Evolutionary conservation across 2,888 invertebrate species (phyloP), one percentile per base, ranked within the genome.

Genomic region (Scaptomyza flava): DNA sequence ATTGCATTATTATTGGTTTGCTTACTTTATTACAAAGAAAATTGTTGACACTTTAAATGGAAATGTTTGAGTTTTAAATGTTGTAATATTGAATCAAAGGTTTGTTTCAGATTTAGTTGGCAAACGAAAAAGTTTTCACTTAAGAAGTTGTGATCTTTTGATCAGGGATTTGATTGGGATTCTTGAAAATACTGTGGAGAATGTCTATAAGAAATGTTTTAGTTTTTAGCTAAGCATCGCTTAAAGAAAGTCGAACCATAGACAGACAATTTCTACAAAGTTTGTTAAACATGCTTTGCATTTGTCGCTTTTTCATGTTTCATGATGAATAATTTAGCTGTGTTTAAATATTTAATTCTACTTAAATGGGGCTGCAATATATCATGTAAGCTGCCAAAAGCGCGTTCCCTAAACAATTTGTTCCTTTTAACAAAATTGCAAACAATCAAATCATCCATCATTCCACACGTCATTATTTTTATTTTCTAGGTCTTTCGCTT

Each of bases 1-100:
- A 67, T 72, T 67, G 72, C 62, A 77, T 17, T 61, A 68, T 34
- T 17, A 14, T 7, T n/a, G 3, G 8, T 14, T 38, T 3, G 23
- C 23, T 2, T 23, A 4, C 23, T 4, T 23, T 23, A 23, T 2
- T 4, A 0, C 2, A 23, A 23, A 23, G 23, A 3, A 27, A 27
- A 27, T 5, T 27, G 5, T 27, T 6, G 27, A 27, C 27, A 6
- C 5, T 27, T 27, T 27, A 27, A 6, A 27, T 6, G 6, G 1
- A 27, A 27, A 6, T 6, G 0, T 27, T 27, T 27, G 6, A 5
- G 27, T 6, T 27, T 6, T 27, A 6, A 6, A 27, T 27, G 27
- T 27, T 27, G 27, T 27, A 0, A 27, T 6, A 27, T 6, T 27
- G 27, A 27, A 1, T 4, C 27, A 27, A 27, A 23, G 23, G 23